Percentiles rank a stretch among this genome's conserved stretches.
These are phyloP conservation scores for Lamprologus tigripictilis DNA, from an alignment of 2,113 vertebrate species.

Conservation along the genomic window DNA sequence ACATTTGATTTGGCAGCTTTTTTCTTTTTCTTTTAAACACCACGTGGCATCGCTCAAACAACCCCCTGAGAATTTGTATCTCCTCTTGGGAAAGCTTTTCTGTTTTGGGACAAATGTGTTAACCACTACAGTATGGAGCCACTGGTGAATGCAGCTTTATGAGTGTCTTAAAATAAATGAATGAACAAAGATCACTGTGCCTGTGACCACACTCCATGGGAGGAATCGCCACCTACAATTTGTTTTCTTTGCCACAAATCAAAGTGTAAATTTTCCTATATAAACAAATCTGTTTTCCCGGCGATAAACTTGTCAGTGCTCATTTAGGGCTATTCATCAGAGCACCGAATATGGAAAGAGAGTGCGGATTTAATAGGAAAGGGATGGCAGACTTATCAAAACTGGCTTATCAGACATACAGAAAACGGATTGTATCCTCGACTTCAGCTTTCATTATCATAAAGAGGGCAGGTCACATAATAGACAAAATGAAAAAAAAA, in stretches of 20 bases:
- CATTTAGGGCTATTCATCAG: background rate
- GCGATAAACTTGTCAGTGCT: background rate
- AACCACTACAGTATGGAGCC: background rate
- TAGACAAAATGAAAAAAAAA: background rate
- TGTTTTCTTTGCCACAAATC: slow-evolving; percentile 3
- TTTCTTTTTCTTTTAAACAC: background rate
- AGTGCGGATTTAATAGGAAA: background rate
- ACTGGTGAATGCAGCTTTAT: background rate
- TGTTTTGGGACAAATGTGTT: background rate
- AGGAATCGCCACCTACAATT: slow-evolving; percentile 10
- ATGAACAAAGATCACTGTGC: background rate
- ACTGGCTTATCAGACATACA: background rate
- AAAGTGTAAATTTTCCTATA: background rate
- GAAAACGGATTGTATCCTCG: background rate
- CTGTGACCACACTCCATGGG: background rate
- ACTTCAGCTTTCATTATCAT: background rate
- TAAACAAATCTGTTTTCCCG: slow-evolving; percentile 33
- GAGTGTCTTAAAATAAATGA: background rate
- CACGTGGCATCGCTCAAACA: background rate
- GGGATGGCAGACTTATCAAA: background rate
- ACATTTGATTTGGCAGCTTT: background rate
- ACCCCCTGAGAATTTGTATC: background rate
- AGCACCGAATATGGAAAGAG: background rate
- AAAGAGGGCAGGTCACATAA: background rate
- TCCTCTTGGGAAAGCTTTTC: background rate